These are phyloP conservation scores for Malurus elegans DNA, from an alignment of 2,113 vertebrate genomes.

Conservation along the genomic window DNA sequence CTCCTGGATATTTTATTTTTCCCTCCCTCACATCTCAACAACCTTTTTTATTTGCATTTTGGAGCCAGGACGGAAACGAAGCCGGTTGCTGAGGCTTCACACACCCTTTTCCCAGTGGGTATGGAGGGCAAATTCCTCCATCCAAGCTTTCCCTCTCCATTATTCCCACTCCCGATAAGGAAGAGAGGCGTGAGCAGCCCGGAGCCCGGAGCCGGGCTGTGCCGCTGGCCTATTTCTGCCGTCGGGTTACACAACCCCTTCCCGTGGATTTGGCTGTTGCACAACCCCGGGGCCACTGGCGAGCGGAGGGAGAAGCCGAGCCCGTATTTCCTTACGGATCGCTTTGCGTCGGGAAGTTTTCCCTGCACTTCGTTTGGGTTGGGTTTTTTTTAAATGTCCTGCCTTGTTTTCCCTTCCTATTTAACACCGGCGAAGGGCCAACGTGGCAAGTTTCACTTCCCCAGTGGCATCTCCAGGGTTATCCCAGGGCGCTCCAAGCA, in stretches of 20 bases:
- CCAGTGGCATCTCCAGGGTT: rapidly evolving
- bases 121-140: rapidly evolving
- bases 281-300: background rate
- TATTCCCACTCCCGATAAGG: background rate
- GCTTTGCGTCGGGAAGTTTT: background rate
- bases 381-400: background rate
- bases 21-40: background rate
- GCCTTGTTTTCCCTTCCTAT: background rate
- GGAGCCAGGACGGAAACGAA: background rate
- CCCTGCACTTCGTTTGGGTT: background rate
- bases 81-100: background rate
- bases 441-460: background rate
- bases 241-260: background rate
- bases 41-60: background rate
- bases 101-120: background rate
- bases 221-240: slow-evolving; percentile 20
- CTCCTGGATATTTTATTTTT: background rate
- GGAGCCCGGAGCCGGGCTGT: background rate
- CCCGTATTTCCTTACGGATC: background rate
- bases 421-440: background rate
- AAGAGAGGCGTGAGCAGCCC: background rate
- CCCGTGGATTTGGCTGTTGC: background rate
- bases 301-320: background rate
- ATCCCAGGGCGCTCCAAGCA: background rate
- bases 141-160: background rate